These are phyloP conservation scores for Amphipyra berbera DNA, from an alignment of 2,888 invertebrate species.

Conservation along the genomic window DNA sequence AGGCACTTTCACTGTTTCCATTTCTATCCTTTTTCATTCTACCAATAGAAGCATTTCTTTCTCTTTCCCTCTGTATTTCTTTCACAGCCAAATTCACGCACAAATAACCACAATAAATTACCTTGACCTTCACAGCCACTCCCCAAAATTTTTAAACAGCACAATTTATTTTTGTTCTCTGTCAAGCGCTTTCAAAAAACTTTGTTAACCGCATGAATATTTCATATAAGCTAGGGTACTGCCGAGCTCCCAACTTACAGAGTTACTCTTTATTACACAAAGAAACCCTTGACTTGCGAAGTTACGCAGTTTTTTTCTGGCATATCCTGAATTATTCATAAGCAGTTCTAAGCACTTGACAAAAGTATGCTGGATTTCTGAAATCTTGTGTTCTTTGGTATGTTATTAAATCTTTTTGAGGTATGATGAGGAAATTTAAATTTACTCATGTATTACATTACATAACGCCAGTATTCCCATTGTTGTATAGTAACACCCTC, in stretches of 20 bases:
- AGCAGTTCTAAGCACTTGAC: slow-evolving; percentile 56
- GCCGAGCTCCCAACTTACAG: slow-evolving; percentile 51
- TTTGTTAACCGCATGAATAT: slow-evolving; percentile 68
- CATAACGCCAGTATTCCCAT: no score
- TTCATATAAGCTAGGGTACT: slow-evolving; percentile 59
- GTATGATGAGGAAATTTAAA: slow-evolving; percentile 42
- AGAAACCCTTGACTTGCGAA: slow-evolving; percentile 65
- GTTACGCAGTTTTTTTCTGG: slow-evolving; percentile 62
- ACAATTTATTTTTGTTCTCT: slow-evolving; percentile 59
- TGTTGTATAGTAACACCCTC: no score
- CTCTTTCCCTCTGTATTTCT: no score
- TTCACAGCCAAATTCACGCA: no score
- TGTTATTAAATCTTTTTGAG: slow-evolving; percentile 59
- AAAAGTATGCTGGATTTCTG: slow-evolving; percentile 54
- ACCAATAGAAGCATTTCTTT: no score
- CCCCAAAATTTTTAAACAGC: slow-evolving; percentile 49
- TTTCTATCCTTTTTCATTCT: no score
- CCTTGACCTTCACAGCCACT: slow-evolving; percentile 27
- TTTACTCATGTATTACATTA: no score
- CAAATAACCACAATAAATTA: slow-evolving; percentile 14
- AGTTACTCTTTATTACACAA: slow-evolving; percentile 62
- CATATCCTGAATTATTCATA: slow-evolving; percentile 69
- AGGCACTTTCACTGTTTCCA: no score
- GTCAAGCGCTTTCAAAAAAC: slow-evolving; percentile 58
- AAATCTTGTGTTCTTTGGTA: slow-evolving; percentile 52